phyloP scores from a whole-genome alignment of 2,797 vertebrate species.

The Rhynchonycteris naso region DNA sequence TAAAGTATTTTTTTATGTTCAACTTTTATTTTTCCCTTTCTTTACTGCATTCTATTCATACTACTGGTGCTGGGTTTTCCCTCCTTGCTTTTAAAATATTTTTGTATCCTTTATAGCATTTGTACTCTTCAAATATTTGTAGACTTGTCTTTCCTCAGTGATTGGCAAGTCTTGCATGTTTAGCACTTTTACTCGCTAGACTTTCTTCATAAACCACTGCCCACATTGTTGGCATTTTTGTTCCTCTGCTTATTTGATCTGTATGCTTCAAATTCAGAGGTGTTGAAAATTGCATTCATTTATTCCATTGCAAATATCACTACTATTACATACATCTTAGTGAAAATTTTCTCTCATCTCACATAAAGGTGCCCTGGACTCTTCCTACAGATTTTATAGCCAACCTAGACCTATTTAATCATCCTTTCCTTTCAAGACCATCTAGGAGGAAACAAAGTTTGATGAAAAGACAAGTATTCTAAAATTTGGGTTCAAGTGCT shows the following conservation, averaged over 20 bases:
- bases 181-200: constrained; percentile 53
- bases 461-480: not conserved
- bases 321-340: constrained; percentile 35
- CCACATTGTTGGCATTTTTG: constrained; percentile 19
- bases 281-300: constrained; percentile 53
- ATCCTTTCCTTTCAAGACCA: constrained; percentile 7
- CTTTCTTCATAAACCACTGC: constrained; percentile 65
- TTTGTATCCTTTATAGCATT: constrained; percentile 44
- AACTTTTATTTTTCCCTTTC: constrained; percentile 38
- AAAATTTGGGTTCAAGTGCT: not conserved
- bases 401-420: not conserved
- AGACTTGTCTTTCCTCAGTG: constrained; percentile 65
- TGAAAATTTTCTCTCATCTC: constrained; percentile 37
- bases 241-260: constrained; percentile 36
- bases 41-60: constrained; percentile 44
- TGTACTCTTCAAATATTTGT: constrained; percentile 67
- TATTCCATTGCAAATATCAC: constrained; percentile 47
- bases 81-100: constrained; percentile 55
- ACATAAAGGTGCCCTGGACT: not conserved
- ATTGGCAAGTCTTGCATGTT: constrained; percentile 65
- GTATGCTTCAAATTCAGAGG: constrained; percentile 47
- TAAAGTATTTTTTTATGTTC: constrained; percentile 65
- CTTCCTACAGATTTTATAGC: not conserved
- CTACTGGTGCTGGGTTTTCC: not conserved
- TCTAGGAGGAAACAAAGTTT: not conserved